phyloP scores from a whole-genome alignment of 2,113 vertebrate genomes.

The Bufo bufo region DNA sequence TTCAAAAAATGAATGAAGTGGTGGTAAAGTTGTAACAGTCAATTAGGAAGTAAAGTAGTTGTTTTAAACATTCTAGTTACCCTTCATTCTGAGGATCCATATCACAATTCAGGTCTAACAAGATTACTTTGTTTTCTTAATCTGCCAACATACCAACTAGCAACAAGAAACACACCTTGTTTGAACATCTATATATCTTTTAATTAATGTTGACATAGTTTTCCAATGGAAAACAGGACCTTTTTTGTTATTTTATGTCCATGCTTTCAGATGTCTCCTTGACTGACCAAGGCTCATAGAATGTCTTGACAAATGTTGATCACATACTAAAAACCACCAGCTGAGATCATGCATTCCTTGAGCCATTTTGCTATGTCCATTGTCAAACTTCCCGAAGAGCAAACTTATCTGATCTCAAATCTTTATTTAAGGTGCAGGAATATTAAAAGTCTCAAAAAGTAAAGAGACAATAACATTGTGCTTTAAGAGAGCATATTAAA shows the following conservation, averaged over 20 bases:
- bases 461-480: constrained; percentile 53
- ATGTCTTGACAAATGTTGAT: constrained; percentile 62
- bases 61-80: constrained; percentile 56
- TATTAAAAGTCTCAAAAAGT: constrained; percentile 59
- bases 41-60: constrained; percentile 52
- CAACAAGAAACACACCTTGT: constrained; percentile 61
- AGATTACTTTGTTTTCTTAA: constrained; percentile 54
- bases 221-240: constrained; percentile 45
- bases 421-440: constrained; percentile 52
- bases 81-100: constrained; percentile 22
- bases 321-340: constrained; percentile 63
- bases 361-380: constrained; percentile 41
- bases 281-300: constrained; percentile 58
- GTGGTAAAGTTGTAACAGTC: constrained; percentile 48
- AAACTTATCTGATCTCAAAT: constrained; percentile 61
- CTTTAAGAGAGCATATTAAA: constrained; percentile 59
- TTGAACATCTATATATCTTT: constrained; percentile 67
- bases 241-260: constrained; percentile 63
- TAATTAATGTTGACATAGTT: constrained; percentile 63
- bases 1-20: constrained; percentile 31
- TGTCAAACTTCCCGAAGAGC: constrained; percentile 49
- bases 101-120: constrained; percentile 50
- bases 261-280: constrained; percentile 64
- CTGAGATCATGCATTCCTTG: constrained; percentile 58
- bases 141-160: constrained; percentile 58